phyloP scores from a whole-genome alignment of 2,888 invertebrate species.

The Coleophora deauratella region DNA sequence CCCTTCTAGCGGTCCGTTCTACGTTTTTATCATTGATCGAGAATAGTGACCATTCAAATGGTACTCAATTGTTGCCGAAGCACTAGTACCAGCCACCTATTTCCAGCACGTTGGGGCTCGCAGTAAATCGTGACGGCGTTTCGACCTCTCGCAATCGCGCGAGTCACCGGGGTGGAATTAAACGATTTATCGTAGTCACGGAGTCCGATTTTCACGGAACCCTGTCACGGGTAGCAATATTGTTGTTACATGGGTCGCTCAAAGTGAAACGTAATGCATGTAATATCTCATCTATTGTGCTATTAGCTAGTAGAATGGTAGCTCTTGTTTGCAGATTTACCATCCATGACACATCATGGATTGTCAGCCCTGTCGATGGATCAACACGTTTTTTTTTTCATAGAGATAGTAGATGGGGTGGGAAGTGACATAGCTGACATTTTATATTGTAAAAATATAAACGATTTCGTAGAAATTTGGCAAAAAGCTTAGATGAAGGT shows the following conservation, averaged over 20 bases:
- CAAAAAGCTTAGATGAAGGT: no score
- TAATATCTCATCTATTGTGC: no score
- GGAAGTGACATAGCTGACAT: no score
- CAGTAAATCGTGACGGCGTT: slow-evolving; percentile 56
- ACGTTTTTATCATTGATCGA: slow-evolving; percentile 24
- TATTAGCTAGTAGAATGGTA: no score
- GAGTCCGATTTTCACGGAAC: slow-evolving; percentile 47
- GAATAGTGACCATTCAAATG: slow-evolving; percentile 35
- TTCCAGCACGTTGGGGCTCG: slow-evolving; percentile 31
- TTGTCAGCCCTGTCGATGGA: no score
- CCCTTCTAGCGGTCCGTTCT: not conserved
- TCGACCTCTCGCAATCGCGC: slow-evolving; percentile 57
- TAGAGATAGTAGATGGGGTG: no score
- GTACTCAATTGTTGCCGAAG: slow-evolving; percentile 33
- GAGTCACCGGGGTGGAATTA: slow-evolving; percentile 64
- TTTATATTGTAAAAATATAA: no score
- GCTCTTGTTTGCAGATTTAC: no score
- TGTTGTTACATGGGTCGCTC: slow-evolving; percentile 27
- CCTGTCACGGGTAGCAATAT: slow-evolving; percentile 43
- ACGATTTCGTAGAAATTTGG: no score
- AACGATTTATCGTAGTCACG: slow-evolving; percentile 67
- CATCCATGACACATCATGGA: no score
- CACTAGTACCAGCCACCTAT: slow-evolving; percentile 23
- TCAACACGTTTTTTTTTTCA: no score
- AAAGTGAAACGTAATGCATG: no score